A percentile compares a stretch with the other conserved stretches of the same genome.
These are phyloP conservation scores for Yoshiicerus persimilis DNA, from an alignment of 1,140 invertebrate species.

Conservation along the genomic window DNA sequence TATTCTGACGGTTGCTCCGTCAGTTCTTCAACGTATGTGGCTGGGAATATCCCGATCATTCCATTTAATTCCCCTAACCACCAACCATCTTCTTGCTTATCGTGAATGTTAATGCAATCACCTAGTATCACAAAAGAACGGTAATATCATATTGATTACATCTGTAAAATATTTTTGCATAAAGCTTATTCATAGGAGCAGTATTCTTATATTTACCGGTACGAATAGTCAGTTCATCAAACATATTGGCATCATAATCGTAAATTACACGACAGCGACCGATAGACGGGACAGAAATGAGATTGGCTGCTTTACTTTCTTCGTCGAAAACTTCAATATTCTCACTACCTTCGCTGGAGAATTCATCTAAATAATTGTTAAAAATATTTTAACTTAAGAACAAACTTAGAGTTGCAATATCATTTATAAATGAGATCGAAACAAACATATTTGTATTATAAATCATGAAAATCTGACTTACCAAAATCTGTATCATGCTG, in stretches of 20 bases:
- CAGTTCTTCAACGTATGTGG: conserved; percentile 82
- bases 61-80: conserved; percentile 88
- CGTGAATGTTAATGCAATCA: conserved; percentile 83
- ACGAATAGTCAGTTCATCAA: conserved; percentile 81
- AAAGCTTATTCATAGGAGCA: no score
- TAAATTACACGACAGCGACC: conserved; percentile 81
- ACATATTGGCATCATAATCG: conserved; percentile 80
- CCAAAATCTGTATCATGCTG: conserved; percentile 75
- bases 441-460: no score
- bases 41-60: conserved; percentile 84
- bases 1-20: neutral
- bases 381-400: no score
- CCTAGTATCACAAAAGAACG: conserved; percentile 58
- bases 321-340: conserved; percentile 46
- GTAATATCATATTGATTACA: neutral
- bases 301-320: conserved; percentile 55
- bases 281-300: conserved; percentile 53
- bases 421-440: neutral
- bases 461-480: conserved; percentile 50
- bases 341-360: conserved; percentile 67
- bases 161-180: no score
- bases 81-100: conserved; percentile 92
- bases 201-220: conserved; percentile 67
- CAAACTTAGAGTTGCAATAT: no score
- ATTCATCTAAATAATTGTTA: conserved; percentile 67